Conservation (phyloP, 2,888 invertebrate genomes). For the Macropis europaea region DNA sequence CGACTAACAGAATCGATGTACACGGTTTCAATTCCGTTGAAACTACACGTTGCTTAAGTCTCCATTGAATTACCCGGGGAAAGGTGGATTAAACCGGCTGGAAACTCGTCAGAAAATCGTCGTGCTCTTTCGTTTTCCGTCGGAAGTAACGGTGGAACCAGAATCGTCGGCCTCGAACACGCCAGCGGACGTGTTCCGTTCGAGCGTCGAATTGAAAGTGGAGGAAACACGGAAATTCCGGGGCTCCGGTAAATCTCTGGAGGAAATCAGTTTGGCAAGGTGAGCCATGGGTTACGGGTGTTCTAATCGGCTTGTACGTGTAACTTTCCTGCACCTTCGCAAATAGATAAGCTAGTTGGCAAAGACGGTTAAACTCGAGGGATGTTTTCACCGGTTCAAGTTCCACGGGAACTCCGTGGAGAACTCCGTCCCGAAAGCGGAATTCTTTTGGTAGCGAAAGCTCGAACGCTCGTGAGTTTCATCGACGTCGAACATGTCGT, state of each 20-base stretch:
- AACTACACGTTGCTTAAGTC: background rate
- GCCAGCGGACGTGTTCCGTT: conserved; percentile 37
- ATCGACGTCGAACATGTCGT: no score
- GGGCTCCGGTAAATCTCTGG: conserved; percentile 54
- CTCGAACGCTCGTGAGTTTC: background rate
- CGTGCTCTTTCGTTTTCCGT: background rate
- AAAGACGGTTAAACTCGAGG: conserved; percentile 35
- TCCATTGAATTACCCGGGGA: background rate
- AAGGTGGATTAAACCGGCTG: conserved; percentile 9
- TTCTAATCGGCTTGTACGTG: conserved; percentile 69
- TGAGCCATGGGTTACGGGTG: conserved; percentile 38
- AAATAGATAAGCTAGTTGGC: conserved; percentile 62
- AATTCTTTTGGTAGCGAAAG: background rate
- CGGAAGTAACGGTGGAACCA: conserved; percentile 2
- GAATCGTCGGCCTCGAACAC: conserved; percentile 27
- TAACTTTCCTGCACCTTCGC: conserved; percentile 48
- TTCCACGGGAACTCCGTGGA: conserved; percentile 32
- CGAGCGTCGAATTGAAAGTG: conserved; percentile 48
- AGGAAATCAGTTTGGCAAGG: conserved; percentile 41
- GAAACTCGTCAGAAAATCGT: conserved; percentile 3
- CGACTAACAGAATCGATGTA: no score
- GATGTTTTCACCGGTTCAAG: conserved; percentile 54
- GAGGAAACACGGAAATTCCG: conserved; percentile 57
- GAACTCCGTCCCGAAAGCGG: background rate
- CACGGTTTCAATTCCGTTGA: no score